Conservation (phyloP, 2,888 invertebrate genomes). For the Scrobipalpa costella region DNA sequence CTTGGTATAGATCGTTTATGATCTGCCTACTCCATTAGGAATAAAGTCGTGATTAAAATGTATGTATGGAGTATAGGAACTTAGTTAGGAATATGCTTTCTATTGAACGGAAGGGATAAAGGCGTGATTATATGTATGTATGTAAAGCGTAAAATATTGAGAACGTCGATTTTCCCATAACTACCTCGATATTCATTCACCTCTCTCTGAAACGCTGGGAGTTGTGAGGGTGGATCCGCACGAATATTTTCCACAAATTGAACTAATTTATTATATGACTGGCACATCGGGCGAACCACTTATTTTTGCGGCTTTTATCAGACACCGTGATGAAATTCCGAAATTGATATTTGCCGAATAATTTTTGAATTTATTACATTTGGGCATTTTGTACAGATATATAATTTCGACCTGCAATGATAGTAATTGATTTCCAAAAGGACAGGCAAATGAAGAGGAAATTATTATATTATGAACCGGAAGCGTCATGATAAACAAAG, state of each 20-base stretch:
- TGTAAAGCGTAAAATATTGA: not conserved
- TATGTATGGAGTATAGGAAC: no score
- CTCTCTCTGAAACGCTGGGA: not conserved
- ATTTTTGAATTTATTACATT: not conserved
- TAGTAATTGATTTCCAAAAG: no score
- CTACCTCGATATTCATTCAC: constrained; percentile 4
- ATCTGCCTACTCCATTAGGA: no score
- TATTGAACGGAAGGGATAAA: no score
- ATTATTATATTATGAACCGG: no score
- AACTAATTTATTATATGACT: constrained; percentile 8
- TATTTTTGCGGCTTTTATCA: constrained; percentile 3
- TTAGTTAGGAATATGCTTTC: no score
- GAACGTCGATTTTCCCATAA: not conserved
- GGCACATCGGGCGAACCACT: not conserved
- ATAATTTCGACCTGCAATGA: not conserved
- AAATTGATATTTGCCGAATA: constrained; percentile 3
- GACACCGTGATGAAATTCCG: constrained; percentile 1
- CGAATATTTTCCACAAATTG: constrained; percentile 8
- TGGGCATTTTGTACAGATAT: not conserved
- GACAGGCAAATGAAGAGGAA: no score
- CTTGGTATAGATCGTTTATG: no score
- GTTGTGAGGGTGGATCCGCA: no score
- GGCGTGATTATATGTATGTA: no score
- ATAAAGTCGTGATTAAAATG: no score
- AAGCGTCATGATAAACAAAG: no score